These are phyloP conservation scores for Peromyscus aztecus DNA, from an alignment of 2,797 vertebrate species.

Conservation along the genomic window DNA sequence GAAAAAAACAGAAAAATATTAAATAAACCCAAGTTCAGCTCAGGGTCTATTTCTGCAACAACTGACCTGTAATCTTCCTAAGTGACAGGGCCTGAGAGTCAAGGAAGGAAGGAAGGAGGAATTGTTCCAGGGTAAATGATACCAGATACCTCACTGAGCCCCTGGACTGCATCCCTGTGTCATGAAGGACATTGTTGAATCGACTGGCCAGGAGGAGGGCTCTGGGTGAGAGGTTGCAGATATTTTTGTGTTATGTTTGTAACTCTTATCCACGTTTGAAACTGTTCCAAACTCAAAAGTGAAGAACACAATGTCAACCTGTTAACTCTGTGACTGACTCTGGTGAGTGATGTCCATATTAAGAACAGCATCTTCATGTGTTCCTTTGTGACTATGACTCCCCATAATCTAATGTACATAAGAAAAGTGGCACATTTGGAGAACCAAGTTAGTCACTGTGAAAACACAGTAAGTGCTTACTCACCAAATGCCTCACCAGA, in stretches of 20 bases:
- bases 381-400: background rate
- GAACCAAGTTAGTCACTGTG: conserved; percentile 1
- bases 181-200: background rate
- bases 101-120: conserved; percentile 26
- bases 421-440: conserved; percentile 37
- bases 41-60: conserved; percentile 43
- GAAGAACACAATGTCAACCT: background rate
- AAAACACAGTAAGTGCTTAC: background rate
- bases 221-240: background rate
- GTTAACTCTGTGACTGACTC: background rate
- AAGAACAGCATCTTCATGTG: background rate
- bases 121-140: background rate
- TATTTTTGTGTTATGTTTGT: background rate
- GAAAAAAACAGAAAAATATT: background rate
- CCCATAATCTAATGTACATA: conserved; percentile 5
- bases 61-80: conserved; percentile 39
- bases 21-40: conserved; percentile 34
- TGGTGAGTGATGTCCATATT: background rate
- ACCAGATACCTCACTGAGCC: background rate
- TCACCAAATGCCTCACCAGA: conserved; percentile 7
- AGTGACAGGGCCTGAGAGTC: background rate
- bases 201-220: background rate
- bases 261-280: conserved; percentile 32
- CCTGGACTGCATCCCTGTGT: background rate
- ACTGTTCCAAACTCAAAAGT: conserved; percentile 58